A percentile compares a stretch with the other conserved stretches of the same genome.
Evolutionary conservation across 1,140 invertebrate species (phyloP).

Genomic region (Myzus persicae): DNA sequence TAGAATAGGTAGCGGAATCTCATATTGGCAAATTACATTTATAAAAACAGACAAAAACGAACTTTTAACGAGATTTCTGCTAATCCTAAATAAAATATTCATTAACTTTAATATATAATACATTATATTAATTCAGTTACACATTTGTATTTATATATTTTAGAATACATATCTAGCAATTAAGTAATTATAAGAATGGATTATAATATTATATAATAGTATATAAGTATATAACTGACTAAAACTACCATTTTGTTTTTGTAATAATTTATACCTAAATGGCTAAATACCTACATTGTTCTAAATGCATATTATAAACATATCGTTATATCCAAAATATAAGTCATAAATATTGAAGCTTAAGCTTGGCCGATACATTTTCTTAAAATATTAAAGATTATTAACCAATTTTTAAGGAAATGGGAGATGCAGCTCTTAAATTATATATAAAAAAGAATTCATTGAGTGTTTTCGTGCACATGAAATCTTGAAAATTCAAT

Average conservation of each 20-base stretch:
- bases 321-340: neutral
- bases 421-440: neutral
- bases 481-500: neutral
- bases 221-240: neutral
- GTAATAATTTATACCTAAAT: neutral
- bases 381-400: neutral
- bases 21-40: neutral
- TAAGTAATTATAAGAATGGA: neutral
- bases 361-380: neutral
- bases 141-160: neutral
- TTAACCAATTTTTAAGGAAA: neutral
- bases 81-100: neutral
- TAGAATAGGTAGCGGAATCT: neutral
- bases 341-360: neutral
- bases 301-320: neutral
- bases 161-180: neutral
- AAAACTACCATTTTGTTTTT: neutral
- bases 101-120: no score
- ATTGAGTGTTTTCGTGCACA: neutral
- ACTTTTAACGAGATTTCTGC: neutral
- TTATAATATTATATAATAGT: neutral
- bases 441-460: neutral
- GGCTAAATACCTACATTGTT: neutral
- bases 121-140: no score
- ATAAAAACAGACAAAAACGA: constrained; percentile 5